Conservation (phyloP, 2,113 vertebrate species). For the Callopanchax toddi region DNA sequence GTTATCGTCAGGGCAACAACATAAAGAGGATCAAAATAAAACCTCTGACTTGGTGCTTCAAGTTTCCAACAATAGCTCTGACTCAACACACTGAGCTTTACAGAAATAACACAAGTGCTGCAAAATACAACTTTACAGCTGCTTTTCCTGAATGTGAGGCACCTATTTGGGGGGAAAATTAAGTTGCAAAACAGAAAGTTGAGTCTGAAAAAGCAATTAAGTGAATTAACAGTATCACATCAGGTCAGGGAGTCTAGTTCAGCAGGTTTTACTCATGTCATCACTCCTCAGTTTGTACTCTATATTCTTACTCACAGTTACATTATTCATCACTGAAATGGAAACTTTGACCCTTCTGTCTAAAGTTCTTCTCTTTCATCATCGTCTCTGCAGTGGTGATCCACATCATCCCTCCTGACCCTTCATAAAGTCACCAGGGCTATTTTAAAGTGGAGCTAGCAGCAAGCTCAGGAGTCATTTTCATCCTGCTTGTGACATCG, state of each 20-base stretch:
- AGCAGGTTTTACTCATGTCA: neutral
- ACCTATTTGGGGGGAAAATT: neutral
- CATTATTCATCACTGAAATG: conserved; percentile 1
- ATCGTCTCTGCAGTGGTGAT: conserved; percentile 6
- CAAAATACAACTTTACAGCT: neutral
- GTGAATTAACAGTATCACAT: neutral
- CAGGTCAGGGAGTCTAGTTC: neutral
- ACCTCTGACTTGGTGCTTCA: neutral
- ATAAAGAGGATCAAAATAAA: conserved; percentile 16
- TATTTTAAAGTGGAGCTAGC: conserved; percentile 29
- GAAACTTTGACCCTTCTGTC: conserved; percentile 11
- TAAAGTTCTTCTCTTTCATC: conserved; percentile 3
- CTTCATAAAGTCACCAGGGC: conserved; percentile 9
- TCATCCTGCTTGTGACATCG: conserved; percentile 48
- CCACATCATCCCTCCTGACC: conserved; percentile 5
- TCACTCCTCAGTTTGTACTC: neutral
- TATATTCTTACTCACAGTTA: neutral
- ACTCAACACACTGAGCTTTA: neutral
- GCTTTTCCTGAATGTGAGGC: neutral
- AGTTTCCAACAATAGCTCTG: neutral
- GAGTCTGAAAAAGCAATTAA: neutral
- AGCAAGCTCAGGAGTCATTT: conserved; percentile 19
- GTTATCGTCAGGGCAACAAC: conserved; percentile 15
- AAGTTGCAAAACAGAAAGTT: neutral
- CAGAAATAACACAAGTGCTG: neutral